Conservation (phyloP, 2,888 invertebrate genomes). For the Escarpia spicata region DNA sequence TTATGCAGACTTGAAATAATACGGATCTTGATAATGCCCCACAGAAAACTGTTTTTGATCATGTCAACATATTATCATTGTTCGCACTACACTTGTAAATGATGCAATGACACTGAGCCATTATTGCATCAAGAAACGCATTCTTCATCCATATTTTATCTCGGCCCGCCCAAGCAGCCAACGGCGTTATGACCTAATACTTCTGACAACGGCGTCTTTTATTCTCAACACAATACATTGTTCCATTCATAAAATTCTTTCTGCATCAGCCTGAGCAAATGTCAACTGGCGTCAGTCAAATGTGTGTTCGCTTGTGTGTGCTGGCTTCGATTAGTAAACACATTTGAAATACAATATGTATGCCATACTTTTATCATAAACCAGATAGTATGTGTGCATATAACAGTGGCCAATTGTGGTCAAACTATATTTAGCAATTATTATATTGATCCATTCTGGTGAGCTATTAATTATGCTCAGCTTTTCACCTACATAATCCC, state of each 20-base stretch:
- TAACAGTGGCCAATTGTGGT: background rate
- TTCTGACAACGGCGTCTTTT: background rate
- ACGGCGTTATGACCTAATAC: background rate
- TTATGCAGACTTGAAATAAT: too few relatives aligned
- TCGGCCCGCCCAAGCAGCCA: background rate
- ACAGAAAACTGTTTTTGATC: too few relatives aligned
- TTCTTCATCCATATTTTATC: background rate
- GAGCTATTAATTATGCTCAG: background rate
- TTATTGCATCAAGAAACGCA: background rate
- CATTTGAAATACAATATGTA: background rate
- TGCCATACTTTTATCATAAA: background rate
- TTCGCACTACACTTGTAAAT: background rate
- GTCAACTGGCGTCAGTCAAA: background rate
- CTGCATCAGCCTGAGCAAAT: background rate
- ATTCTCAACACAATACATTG: background rate
- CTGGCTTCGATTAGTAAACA: background rate
- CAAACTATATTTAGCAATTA: background rate
- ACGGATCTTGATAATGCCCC: too few relatives aligned
- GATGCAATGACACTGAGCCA: background rate
- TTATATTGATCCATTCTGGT: background rate
- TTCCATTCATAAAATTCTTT: background rate
- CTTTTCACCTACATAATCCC: background rate
- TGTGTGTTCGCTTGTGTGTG: background rate
- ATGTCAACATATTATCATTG: background rate
- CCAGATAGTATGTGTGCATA: background rate